Conservation (phyloP, 2,113 vertebrate genomes). For the Mirza zaza region DNA sequence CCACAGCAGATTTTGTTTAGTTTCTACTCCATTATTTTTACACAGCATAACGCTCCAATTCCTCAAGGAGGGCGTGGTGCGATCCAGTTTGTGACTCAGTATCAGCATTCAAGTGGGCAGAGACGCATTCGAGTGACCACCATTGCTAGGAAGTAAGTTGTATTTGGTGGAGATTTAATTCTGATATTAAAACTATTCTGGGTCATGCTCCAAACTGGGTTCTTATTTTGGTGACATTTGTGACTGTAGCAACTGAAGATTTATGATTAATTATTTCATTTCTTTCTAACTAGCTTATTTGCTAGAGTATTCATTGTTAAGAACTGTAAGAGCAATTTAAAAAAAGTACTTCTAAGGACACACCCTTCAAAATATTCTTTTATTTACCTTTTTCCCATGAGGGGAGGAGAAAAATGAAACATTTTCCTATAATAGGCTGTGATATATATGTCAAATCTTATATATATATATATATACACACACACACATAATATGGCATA, state of each 20-base stretch:
- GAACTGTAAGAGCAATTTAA: neutral
- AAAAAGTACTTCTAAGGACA: neutral
- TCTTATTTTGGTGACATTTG: neutral
- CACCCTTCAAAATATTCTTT: neutral
- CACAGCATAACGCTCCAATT: constrained; percentile 93
- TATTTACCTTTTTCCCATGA: neutral
- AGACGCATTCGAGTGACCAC: constrained; percentile 92
- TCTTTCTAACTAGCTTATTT: neutral
- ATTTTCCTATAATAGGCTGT: neutral
- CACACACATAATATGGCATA: neutral
- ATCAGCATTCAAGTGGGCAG: constrained; percentile 94
- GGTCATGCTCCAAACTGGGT: neutral
- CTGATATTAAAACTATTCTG: neutral
- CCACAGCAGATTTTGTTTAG: constrained; percentile 3
- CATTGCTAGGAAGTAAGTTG: constrained; percentile 91
- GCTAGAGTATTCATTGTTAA: constrained; percentile 19
- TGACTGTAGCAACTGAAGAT: constrained; percentile 23
- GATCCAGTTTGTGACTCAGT: constrained; percentile 93
- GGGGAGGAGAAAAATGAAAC: neutral
- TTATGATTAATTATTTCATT: neutral
- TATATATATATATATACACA: neutral
- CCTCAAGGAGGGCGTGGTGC: constrained; percentile 94
- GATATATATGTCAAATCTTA: neutral
- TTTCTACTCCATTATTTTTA: constrained; percentile 47
- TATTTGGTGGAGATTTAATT: constrained; percentile 51